phyloP scores from a whole-genome alignment of 2,888 invertebrate genomes.

The Trimorus sp. region DNA sequence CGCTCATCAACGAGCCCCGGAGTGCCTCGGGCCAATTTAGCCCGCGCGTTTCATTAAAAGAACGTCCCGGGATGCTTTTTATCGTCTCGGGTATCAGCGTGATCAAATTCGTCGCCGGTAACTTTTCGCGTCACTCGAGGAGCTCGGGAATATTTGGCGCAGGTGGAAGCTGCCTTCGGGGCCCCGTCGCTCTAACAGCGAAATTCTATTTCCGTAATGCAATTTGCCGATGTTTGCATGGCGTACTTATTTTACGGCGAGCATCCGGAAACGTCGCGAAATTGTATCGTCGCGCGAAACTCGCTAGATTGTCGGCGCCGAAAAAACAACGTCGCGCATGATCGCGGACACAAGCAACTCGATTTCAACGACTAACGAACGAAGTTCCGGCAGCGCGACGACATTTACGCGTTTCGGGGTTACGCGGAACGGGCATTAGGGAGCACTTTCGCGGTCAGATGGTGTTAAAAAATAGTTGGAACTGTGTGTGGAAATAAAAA shows the following conservation, averaged over 20 bases:
- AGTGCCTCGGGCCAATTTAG: conserved; percentile 4
- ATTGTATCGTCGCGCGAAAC: conserved; percentile 41
- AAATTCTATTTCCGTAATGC: conserved; percentile 59
- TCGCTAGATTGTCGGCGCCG: conserved; percentile 17
- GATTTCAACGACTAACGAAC: too few species aligned
- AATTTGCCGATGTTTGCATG: conserved; percentile 59
- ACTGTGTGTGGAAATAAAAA: too few species aligned
- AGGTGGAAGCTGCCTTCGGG: conserved; percentile 39
- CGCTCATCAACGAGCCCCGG: too few species aligned
- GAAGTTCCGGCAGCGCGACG: too few species aligned
- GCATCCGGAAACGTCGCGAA: conserved; percentile 45
- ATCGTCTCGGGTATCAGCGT: conserved; percentile 32
- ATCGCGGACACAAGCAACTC: too few species aligned
- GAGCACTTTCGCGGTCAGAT: too few species aligned
- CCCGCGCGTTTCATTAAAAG: conserved; percentile 9
- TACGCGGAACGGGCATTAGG: too few species aligned
- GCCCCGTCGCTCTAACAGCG: conserved; percentile 33
- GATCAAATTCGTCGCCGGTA: conserved; percentile 31
- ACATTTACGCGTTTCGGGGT: too few species aligned
- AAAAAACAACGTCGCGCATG: background rate
- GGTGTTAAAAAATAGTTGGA: too few species aligned
- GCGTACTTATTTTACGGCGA: conserved; percentile 45
- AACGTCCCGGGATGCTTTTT: conserved; percentile 14
- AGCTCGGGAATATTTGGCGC: conserved; percentile 16
- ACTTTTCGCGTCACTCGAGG: conserved; percentile 28